phyloP scores from a whole-genome alignment of 2,113 vertebrate genomes.

The Ammospiza caudacuta region DNA sequence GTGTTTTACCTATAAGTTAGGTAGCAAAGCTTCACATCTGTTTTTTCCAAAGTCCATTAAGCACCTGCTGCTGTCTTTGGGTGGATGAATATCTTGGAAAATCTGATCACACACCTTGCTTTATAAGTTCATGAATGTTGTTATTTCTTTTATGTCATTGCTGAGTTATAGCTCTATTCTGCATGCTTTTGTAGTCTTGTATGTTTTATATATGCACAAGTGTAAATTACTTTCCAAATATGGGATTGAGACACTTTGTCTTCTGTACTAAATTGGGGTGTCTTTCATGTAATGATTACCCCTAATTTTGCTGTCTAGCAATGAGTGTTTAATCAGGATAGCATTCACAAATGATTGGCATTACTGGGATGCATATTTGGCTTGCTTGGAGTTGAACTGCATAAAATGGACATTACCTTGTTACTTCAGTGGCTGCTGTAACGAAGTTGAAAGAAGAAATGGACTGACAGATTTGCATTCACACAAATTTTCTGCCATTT shows the following conservation, averaged over 20 bases:
- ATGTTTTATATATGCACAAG: background rate
- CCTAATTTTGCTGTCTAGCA: constrained; percentile 4
- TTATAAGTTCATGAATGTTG: background rate
- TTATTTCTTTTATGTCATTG: background rate
- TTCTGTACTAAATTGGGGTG: background rate
- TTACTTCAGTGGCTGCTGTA: background rate
- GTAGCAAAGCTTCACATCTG: background rate
- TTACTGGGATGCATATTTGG: background rate
- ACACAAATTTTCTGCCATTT: background rate
- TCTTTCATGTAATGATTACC: constrained; percentile 15
- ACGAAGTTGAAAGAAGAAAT: background rate
- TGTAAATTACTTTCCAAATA: background rate
- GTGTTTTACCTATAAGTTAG: background rate
- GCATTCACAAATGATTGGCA: background rate
- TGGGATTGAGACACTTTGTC: background rate
- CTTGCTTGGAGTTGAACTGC: background rate
- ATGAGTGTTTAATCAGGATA: background rate
- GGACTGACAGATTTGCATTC: background rate
- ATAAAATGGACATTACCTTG: background rate
- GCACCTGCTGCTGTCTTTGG: background rate
- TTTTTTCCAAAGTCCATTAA: background rate
- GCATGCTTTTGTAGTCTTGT: constrained; percentile 7
- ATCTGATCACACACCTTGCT: background rate
- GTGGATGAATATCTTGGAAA: background rate
- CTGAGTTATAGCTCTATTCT: background rate